Percentiles rank a stretch among this genome's conserved stretches.
Conservation (phyloP, 2,113 vertebrate genomes). For the Rhodinocichla rosea region DNA sequence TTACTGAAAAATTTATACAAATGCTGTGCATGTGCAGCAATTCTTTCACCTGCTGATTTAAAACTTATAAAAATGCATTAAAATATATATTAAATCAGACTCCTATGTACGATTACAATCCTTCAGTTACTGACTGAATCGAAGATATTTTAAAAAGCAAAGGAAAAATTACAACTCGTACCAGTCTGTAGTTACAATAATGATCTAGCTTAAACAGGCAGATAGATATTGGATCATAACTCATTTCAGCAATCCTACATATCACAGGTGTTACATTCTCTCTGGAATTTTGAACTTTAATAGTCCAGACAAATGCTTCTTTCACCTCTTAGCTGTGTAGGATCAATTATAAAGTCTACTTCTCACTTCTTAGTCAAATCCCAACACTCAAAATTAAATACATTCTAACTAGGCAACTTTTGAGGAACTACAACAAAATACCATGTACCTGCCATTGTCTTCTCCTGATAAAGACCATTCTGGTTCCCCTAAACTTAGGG, state of each 20-base stretch:
- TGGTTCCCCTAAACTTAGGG: not conserved
- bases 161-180: not conserved
- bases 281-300: not conserved
- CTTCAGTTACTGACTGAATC: not conserved
- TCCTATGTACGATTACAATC: not conserved
- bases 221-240: not conserved
- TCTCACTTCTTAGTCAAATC: not conserved
- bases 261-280: not conserved
- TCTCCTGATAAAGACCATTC: not conserved
- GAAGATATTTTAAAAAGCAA: not conserved
- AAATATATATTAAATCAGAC: not conserved
- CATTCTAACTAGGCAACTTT: not conserved
- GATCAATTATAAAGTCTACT: not conserved
- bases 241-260: not conserved
- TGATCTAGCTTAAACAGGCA: not conserved
- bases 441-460: not conserved
- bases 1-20: not conserved
- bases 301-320: not conserved
- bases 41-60: not conserved
- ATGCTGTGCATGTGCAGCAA: not conserved
- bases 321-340: not conserved
- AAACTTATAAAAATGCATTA: not conserved
- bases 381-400: not conserved
- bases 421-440: not conserved
- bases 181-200: not conserved